Percentiles rank a stretch among this genome's conserved stretches.
These are phyloP conservation scores for Trachelus stipa DNA, from an alignment of 2,888 invertebrate genomes.

Conservation along the genomic window DNA sequence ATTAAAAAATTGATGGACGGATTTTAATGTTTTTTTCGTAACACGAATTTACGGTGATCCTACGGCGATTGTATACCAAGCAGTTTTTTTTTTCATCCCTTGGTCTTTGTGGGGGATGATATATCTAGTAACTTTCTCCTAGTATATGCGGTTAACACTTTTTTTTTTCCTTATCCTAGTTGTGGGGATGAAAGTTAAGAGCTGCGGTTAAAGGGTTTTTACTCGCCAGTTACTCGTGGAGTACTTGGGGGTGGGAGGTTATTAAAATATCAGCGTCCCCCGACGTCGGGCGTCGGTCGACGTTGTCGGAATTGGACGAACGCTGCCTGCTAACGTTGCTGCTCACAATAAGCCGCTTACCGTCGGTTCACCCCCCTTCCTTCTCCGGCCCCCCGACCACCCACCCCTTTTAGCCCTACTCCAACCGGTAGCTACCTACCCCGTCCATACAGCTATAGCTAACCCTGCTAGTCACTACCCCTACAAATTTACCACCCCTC, in stretches of 20 bases:
- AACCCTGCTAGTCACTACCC: background rate
- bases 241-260: background rate
- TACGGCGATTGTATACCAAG: background rate
- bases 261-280: background rate
- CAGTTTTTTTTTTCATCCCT: background rate
- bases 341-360: slow-evolving; percentile 36
- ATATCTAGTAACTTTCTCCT: background rate
- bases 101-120: background rate
- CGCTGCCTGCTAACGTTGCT: slow-evolving; percentile 28
- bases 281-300: slow-evolving; percentile 4
- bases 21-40: background rate
- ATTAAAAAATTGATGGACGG: background rate
- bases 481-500: slow-evolving; percentile 12
- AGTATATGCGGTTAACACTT: background rate
- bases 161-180: background rate
- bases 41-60: background rate
- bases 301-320: slow-evolving; percentile 16
- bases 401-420: slow-evolving; percentile 15
- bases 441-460: background rate
- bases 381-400: slow-evolving; percentile 7
- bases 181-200: background rate
- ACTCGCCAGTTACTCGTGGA: background rate
- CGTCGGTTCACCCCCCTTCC: slow-evolving; percentile 12
- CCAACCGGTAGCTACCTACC: background rate
- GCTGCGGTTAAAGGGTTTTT: background rate